phyloP scores from a whole-genome alignment of 1,140 invertebrate genomes.

The Leguminivora glycinivorella region DNA sequence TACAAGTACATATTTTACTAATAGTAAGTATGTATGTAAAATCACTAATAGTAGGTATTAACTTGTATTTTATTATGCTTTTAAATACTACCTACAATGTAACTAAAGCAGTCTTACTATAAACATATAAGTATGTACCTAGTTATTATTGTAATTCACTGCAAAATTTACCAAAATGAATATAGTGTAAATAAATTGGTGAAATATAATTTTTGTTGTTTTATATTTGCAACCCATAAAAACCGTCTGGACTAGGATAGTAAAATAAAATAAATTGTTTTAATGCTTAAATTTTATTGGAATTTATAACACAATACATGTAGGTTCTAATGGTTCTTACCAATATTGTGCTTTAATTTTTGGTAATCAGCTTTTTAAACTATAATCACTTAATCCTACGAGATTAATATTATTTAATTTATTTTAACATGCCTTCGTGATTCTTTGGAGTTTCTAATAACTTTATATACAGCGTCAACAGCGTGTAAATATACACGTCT shows the following conservation, averaged over 20 bases:
- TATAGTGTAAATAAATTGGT: conserved; percentile 16
- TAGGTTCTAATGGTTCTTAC: conserved; percentile 31
- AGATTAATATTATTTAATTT: conserved; percentile 26
- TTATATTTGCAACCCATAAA: not conserved
- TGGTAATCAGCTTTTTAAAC: conserved; percentile 52
- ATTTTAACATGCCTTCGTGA: not conserved
- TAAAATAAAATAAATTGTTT: not conserved
- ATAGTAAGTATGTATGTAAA: too few species aligned
- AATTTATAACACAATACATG: conserved; percentile 29
- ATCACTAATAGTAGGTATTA: too few species aligned
- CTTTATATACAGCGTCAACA: conserved; percentile 9
- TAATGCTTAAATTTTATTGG: conserved; percentile 14
- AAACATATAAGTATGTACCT: too few species aligned
- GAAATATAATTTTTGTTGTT: conserved; percentile 1
- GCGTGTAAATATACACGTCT: conserved; percentile 11
- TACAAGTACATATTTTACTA: too few species aligned
- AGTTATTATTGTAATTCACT: too few species aligned
- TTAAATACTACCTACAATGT: too few species aligned
- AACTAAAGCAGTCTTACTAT: too few species aligned
- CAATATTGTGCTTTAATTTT: conserved; percentile 39
- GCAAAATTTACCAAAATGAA: not conserved
- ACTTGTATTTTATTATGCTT: too few species aligned
- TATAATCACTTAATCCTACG: conserved; percentile 18
- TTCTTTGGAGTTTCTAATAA: conserved; percentile 1
- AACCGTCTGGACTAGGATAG: not conserved